Evolutionary conservation across 53 echinoderm and acorn worm species (phyloP), one percentile per base, ranked within the genome.

Genomic region (Henricia sp.): DNA sequence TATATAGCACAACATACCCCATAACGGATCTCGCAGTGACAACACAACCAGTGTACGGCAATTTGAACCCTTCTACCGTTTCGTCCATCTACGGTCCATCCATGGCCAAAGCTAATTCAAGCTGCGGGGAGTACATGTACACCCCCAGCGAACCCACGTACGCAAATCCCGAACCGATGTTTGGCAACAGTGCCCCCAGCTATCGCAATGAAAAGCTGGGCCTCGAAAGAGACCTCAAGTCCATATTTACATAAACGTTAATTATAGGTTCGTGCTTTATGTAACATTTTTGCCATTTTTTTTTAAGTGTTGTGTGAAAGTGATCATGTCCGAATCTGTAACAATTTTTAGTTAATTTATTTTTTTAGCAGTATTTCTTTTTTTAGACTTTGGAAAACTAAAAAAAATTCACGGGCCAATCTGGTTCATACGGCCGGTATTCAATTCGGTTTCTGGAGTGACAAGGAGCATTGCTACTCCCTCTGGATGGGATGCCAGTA

Each of bases 151-250:
- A 70, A 29, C 80, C 80, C 21, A 63, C 33, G 24, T 80, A 80
- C 21, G 80, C 80, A 6, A 80, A 80, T 36, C n/a, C 27, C 35
- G 58, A 57, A 25, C 29, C 13, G 17, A 52, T 80, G n/a, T 80
- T 62, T 46, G 80, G 46, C 62, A 19, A 64, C 9, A 62, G 63
- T 0, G 63, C 42, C 17, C 80, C 35, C 33, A 11, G 6, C 36
- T 80, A 50, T 64, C 27, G 64, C 32, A 43, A 64, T 6, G 80
- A 80, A 40, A 80, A 80, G 63, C 19, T 46, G 21, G 63, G 27
- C 17, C 63, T 80, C 4, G 80, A 80, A 40, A 33, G 80, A 80
- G 80, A 80, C 50, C 80, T 80, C 17, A 62, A 80, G 33, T 24
- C 59, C 33, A 80, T 80, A 12, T 80, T 80, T 41, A 50, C 80